Percentiles rank a stretch among this genome's conserved stretches.
phyloP scores from a whole-genome alignment of 2,888 invertebrate genomes.

The Rhamnusium bicolor region DNA sequence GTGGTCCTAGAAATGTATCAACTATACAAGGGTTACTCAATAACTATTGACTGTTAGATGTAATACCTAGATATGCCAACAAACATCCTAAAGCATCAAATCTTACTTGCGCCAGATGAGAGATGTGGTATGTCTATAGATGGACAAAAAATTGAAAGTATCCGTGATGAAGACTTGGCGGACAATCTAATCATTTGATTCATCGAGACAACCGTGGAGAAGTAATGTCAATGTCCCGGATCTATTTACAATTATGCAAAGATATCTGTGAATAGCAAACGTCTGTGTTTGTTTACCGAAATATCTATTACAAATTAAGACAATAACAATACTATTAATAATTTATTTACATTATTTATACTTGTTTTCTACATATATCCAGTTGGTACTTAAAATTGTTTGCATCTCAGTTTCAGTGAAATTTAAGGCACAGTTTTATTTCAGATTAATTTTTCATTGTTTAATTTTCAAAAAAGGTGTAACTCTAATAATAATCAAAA shows the following conservation, averaged over 20 bases:
- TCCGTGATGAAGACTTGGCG: background rate
- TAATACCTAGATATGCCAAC: background rate
- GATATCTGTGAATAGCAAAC: background rate
- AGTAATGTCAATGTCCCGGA: background rate
- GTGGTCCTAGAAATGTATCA: background rate
- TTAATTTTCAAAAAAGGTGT: too few relatives aligned
- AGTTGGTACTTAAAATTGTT: too few relatives aligned
- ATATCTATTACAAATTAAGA: background rate
- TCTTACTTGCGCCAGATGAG: background rate
- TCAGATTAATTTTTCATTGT: too few relatives aligned
- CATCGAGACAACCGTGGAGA: background rate
- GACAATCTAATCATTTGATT: background rate
- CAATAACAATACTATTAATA: background rate
- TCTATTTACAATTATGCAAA: background rate
- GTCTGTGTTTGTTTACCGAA: background rate
- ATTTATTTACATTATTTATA: background rate
- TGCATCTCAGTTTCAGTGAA: too few relatives aligned
- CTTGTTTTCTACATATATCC: too few relatives aligned
- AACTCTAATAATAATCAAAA: too few relatives aligned
- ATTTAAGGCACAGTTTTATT: too few relatives aligned
- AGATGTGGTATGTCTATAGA: background rate
- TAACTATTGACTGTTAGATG: background rate
- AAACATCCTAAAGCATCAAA: too few relatives aligned
- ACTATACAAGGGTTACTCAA: background rate
- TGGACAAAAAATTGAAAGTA: background rate